Evolutionary conservation across 1,140 invertebrate species (phyloP).

Genomic region (Cyphomyrmex costatus): DNA sequence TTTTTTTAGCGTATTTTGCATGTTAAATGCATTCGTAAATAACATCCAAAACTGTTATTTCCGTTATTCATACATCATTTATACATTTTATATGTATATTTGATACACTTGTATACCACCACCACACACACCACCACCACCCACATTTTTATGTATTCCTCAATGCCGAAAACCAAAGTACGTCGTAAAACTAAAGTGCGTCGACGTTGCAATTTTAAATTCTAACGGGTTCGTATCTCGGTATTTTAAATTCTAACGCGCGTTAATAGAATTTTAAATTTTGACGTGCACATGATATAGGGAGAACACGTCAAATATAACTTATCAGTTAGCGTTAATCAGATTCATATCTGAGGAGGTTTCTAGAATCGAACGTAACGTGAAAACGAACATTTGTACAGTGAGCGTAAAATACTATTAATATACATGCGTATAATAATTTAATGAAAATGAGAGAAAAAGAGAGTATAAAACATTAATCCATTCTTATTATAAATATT

Average conservation of each 20-base stretch:
- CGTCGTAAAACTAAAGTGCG: too few species aligned
- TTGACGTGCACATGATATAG: too few species aligned
- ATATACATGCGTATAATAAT: constrained; percentile 19
- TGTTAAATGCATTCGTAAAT: neutral
- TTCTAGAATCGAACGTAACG: neutral
- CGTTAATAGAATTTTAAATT: too few species aligned
- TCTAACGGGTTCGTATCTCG: neutral
- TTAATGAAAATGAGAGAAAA: neutral
- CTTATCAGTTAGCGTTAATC: neutral
- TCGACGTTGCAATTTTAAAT: neutral
- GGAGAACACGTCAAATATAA: neutral
- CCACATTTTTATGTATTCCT: neutral
- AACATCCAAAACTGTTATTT: neutral
- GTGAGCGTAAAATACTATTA: neutral
- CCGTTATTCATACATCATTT: neutral
- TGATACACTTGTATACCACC: too few species aligned
- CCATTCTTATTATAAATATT: neutral
- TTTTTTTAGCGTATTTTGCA: neutral
- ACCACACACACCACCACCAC: too few species aligned
- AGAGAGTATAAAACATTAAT: neutral
- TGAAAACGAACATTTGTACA: neutral
- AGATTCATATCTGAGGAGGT: neutral
- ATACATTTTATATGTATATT: neutral
- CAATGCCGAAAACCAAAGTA: neutral
- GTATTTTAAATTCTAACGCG: constrained; percentile 6